These are phyloP conservation scores for Microtus montanus DNA, from an alignment of 2,113 vertebrate genomes.

Conservation along the genomic window DNA sequence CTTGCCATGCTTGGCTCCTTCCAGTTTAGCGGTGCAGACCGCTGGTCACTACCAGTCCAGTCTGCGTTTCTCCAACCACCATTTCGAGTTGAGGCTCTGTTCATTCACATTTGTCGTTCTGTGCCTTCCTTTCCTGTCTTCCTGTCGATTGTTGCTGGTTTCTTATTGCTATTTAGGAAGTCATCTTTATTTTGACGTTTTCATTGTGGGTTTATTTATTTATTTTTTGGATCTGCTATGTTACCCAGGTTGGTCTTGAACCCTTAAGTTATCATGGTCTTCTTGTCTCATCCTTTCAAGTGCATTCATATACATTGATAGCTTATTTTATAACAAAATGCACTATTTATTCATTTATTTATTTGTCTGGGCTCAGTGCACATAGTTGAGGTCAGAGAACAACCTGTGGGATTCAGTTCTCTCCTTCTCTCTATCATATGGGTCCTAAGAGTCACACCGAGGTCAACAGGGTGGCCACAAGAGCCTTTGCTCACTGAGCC, in stretches of 20 bases:
- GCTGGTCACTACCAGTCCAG: neutral
- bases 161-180: constrained; percentile 28
- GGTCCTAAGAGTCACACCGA: neutral
- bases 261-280: neutral
- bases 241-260: neutral
- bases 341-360: neutral
- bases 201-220: neutral
- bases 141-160: neutral
- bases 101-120: neutral
- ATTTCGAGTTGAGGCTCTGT: neutral
- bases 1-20: neutral
- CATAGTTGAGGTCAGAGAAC: neutral
- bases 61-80: neutral
- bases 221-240: neutral
- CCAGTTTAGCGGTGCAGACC: neutral
- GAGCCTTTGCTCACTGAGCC: neutral
- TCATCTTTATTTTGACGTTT: neutral
- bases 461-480: neutral
- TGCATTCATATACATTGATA: no score
- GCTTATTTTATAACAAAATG: neutral
- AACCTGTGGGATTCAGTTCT: neutral
- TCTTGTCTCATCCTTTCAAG: neutral
- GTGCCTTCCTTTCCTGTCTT: neutral
- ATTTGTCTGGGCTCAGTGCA: neutral
- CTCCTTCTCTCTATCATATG: neutral